Evolutionary conservation across 2,888 invertebrate genomes (phyloP).

Genomic region (Keiferia lycopersicella): DNA sequence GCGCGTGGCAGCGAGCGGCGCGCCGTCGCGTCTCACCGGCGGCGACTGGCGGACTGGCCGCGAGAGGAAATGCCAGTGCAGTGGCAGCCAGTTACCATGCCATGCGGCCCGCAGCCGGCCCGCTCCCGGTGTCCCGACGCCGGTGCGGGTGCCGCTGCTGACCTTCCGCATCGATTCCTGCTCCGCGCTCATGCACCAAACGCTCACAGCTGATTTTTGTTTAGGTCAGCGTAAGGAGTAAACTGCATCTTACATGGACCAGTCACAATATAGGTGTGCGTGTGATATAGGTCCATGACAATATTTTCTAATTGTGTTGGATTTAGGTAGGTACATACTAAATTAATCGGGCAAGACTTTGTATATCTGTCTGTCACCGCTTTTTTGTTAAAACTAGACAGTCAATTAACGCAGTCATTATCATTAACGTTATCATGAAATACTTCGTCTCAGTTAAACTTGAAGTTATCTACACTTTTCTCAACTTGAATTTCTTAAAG

Average conservation of each 20-base stretch:
- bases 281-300: too few species aligned
- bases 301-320: too few species aligned
- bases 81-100: constrained; percentile 65
- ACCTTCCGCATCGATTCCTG: constrained; percentile 69
- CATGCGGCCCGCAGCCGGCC: constrained; percentile 50
- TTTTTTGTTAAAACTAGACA: neutral
- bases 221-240: neutral
- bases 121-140: constrained; percentile 42
- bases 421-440: neutral
- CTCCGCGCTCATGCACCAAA: constrained; percentile 33
- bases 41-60: constrained; percentile 57
- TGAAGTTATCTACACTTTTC: too few species aligned
- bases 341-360: too few species aligned
- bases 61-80: constrained; percentile 65
- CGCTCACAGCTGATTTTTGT: constrained; percentile 56
- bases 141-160: constrained; percentile 29
- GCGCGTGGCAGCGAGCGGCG: constrained; percentile 53
- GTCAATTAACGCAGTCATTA: neutral
- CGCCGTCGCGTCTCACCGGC: constrained; percentile 75
- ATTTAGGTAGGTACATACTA: too few species aligned
- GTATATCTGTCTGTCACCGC: too few species aligned
- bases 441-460: too few species aligned
- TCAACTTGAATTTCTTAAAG: too few species aligned
- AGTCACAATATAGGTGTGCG: too few species aligned
- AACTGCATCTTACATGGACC: too few species aligned